Conservation (phyloP, 2,113 vertebrate species). For the Alligator mississippiensis region DNA sequence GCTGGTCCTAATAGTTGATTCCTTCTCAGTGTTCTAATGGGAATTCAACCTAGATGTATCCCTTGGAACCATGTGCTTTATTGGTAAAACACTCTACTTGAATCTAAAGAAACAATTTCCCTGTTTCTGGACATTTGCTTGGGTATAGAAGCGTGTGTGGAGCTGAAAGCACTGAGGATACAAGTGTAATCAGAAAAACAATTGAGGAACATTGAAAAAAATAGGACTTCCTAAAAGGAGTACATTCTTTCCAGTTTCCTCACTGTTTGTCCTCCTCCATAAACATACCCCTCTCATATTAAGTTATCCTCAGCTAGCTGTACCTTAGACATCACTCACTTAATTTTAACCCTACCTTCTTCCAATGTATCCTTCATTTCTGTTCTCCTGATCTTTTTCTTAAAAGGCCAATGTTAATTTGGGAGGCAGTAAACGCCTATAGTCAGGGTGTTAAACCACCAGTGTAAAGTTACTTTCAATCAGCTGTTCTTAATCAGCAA, state of each 20-base stretch:
- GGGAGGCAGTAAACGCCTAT: neutral
- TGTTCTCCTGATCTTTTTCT: neutral
- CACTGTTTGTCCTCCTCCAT: neutral
- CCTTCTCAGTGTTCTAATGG: constrained; percentile 51
- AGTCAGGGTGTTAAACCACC: constrained; percentile 8
- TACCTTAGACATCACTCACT: neutral
- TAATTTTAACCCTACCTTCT: neutral
- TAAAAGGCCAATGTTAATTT: neutral
- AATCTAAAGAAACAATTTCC: constrained; percentile 28
- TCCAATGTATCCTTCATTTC: neutral
- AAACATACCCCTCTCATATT: neutral
- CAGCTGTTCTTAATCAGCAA: constrained; percentile 57
- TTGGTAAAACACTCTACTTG: constrained; percentile 37
- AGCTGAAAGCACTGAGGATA: neutral
- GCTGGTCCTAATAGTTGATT: constrained; percentile 56
- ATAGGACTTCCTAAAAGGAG: neutral
- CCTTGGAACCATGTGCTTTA: constrained; percentile 53
- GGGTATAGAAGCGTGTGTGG: constrained; percentile 1
- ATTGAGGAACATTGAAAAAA: neutral
- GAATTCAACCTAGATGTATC: constrained; percentile 43
- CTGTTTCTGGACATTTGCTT: neutral
- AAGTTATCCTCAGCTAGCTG: neutral
- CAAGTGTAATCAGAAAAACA: neutral
- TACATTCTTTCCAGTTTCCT: neutral
- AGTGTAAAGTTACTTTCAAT: constrained; percentile 19